Evolutionary conservation across 1,140 invertebrate genomes (phyloP).

Genomic region (Danaus plexippus): DNA sequence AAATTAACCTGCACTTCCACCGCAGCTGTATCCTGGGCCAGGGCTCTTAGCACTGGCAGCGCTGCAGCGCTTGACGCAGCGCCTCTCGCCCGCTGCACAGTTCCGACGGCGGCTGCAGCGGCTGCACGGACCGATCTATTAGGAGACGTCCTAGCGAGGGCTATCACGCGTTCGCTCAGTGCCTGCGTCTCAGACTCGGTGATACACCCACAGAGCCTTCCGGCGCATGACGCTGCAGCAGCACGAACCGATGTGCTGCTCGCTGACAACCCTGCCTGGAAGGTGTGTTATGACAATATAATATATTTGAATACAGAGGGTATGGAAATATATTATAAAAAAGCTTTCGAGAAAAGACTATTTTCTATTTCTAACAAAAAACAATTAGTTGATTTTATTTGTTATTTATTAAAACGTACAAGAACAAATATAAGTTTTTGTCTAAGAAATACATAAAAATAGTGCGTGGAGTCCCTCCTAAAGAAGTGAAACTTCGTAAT

Average conservation of each 20-base stretch:
- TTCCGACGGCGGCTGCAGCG: constrained; percentile 81
- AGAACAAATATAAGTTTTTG: no score
- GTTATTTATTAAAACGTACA: no score
- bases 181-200: constrained; percentile 44
- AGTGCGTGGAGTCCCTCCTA: no score
- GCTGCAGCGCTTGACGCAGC: constrained; percentile 51
- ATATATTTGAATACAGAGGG: no score
- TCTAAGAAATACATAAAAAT: no score
- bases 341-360: background rate
- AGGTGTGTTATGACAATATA: background rate
- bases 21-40: constrained; percentile 93
- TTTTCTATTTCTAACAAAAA: constrained; percentile 4
- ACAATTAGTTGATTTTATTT: background rate
- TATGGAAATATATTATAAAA: no score
- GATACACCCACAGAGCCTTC: constrained; percentile 49
- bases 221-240: constrained; percentile 89
- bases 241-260: constrained; percentile 89
- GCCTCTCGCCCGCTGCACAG: constrained; percentile 53
- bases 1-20: constrained; percentile 86
- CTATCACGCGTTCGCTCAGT: constrained; percentile 42
- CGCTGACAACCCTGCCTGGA: constrained; percentile 83
- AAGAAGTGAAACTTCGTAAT: no score
- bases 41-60: constrained; percentile 91
- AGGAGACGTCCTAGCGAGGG: constrained; percentile 33
- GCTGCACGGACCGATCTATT: constrained; percentile 34